These are phyloP conservation scores for Carpatolechia fugitivella DNA, from an alignment of 2,888 invertebrate species.

Conservation along the genomic window DNA sequence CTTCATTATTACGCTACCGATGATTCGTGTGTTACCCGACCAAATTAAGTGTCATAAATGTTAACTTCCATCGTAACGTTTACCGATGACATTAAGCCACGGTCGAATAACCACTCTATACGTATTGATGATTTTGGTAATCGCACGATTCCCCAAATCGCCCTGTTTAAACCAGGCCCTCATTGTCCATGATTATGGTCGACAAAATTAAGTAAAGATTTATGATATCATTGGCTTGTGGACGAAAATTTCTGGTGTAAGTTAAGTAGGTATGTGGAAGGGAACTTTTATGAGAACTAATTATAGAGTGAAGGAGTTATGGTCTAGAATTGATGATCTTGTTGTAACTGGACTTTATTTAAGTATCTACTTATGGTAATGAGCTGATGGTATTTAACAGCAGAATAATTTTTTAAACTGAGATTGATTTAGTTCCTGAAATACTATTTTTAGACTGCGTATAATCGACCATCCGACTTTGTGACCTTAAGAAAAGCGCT, in stretches of 20 bases:
- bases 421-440: too few species aligned
- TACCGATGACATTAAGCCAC: constrained; percentile 51
- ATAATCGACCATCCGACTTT: too few species aligned
- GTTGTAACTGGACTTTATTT: not conserved
- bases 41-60: constrained; percentile 75
- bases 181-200: constrained; percentile 9
- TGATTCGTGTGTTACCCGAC: constrained; percentile 49
- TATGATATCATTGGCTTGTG: not conserved
- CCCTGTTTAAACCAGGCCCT: constrained; percentile 9
- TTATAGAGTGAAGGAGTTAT: not conserved
- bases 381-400: not conserved
- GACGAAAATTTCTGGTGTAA: not conserved
- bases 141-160: constrained; percentile 19
- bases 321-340: constrained; percentile 2
- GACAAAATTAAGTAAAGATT: constrained; percentile 1
- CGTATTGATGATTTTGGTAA: constrained; percentile 29
- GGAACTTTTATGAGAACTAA: not conserved
- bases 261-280: not conserved
- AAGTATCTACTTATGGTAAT: constrained; percentile 5
- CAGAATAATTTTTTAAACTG: not conserved
- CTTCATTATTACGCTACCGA: constrained; percentile 64
- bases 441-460: too few species aligned
- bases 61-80: constrained; percentile 62
- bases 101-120: constrained; percentile 45
- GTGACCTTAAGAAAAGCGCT: too few species aligned